Evolutionary conservation across 2,888 invertebrate species (phyloP), one percentile per base, ranked within the genome.

Genomic region (Sarcophaga caerulescens): DNA sequence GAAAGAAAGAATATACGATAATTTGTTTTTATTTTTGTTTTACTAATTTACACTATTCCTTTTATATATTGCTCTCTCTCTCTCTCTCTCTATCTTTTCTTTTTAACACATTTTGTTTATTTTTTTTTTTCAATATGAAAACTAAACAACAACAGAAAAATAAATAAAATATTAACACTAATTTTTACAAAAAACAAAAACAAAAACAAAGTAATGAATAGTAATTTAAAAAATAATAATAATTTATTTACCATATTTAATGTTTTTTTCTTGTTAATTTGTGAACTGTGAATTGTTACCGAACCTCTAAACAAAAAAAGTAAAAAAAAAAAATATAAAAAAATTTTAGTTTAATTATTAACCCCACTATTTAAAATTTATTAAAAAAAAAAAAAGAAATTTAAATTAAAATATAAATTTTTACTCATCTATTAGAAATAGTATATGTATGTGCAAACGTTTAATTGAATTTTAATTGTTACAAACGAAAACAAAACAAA

Each of bases 211-310:
- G 2, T 52, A 52, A 52, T 35, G 35, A 35, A 35, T 35, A 35
- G 6, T 35, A 35, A 10, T 8, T 35, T 3, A 63, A 25, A 25
- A 8, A n/a, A 60, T 47, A 25, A 35, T 35, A 35, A 35, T 35
- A 35, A 35, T 35, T 11, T 66, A 66, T 66, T 44, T 47, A 23
- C 62, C 47, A 8, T 82, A 65, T 47, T 57, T 76, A 71, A 57
- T 59, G 57, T 76, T 47, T 52, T 14, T 14, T 11, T 57, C 44
- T 71, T 62, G 47, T 79, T 74, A 74, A 62, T 45, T 80, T 84
- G 75, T 84, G 70, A 84, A 60, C 65, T 84, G 79, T 84, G 75
- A 84, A 75, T 66, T 84, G 75, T 84, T 80, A 70, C 65, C 84
- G 60, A 75, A 84, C 78, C 19, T 70, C 4, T 57, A 45, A 47